Base-by-base conservation (phyloP, 2,888 invertebrate species). In the Coecobrya sp. region DNA sequence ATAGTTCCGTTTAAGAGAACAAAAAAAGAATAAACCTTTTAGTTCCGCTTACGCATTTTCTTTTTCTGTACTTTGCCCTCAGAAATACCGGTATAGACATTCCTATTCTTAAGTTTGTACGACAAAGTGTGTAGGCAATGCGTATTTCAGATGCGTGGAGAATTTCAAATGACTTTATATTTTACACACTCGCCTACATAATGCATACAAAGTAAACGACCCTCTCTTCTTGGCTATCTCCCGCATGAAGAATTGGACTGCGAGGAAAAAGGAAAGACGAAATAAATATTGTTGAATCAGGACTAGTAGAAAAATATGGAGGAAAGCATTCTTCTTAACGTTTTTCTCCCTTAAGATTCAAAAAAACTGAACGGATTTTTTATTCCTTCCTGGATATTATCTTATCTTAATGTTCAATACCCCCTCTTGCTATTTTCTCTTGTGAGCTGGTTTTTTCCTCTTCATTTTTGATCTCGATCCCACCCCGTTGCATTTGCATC, bases 21-120 rank as follows among this genome's bases (percentile, higher is more conserved):
- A 13, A 52, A 79, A 52, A 73, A 73, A 16, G 73, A 79, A n/a
- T n/a, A n/a, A n/a, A 52, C 27, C 16, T 49, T 79, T 79, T 79
- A 79, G 79, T 79, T 79, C 49, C 79, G 79, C 79, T 52, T 79
- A 25, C 52, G 36, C 25, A 79, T 16, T 27, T 45, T 30, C 27
- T 36, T 68, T 68, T 30, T 68, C 65, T 30, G 13, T 68, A 25
- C 27, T 13, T 3, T 62, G 7, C 8, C 7, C 5, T 7, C 16
- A 68, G 68, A 68, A 36, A 68, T 30, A 30, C 68, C 68, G 68
- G 68, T 68, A 25, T n/a, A 22, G 11, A 27, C 13, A 16, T 36
- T 49, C 11, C 11, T 49, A 1, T 13, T 68, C 19, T 65, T 62
- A 8, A 13, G 65, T 16, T 65, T 55, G 10, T 55, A 19, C 59